A percentile compares a stretch with the other conserved stretches of the same genome.
Evolutionary conservation across 2,888 invertebrate genomes (phyloP).

Genomic region (Hirudinaria manillensis): DNA sequence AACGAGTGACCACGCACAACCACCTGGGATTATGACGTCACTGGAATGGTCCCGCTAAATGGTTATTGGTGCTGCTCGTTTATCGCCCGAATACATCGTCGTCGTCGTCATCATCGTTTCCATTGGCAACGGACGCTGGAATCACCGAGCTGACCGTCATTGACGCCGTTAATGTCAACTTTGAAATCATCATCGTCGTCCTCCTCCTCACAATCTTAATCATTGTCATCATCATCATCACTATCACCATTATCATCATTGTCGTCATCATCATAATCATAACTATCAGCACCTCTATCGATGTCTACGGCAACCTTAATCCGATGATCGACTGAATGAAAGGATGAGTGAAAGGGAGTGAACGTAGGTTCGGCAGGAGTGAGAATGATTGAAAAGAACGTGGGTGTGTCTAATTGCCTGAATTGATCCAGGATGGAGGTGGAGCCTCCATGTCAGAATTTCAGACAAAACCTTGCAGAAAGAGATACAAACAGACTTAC

Average conservation of each 20-base stretch:
- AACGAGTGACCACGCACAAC: too few relatives aligned
- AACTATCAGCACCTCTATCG: neutral
- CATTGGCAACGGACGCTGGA: neutral
- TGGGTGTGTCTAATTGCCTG: constrained; percentile 4
- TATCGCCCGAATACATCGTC: neutral
- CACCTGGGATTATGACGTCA: too few relatives aligned
- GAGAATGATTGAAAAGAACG: constrained; percentile 10
- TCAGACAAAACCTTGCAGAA: neutral
- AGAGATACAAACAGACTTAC: neutral
- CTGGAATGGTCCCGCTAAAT: neutral
- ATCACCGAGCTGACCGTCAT: constrained; percentile 15
- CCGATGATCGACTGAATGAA: neutral
- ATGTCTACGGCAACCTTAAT: too few relatives aligned
- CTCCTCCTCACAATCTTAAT: constrained; percentile 14
- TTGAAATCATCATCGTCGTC: constrained; percentile 9
- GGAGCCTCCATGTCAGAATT: neutral
- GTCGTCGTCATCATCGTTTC: constrained; percentile 1
- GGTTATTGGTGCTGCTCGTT: neutral
- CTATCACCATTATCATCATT: constrained; percentile 25
- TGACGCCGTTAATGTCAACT: constrained; percentile 24
- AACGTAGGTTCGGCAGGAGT: neutral
- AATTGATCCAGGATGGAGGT: constrained; percentile 10
- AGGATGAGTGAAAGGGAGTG: constrained; percentile 5
- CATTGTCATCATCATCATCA: constrained; percentile 27
- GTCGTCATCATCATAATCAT: constrained; percentile 25